phyloP scores from a whole-genome alignment of 2,888 invertebrate genomes.

The Eledone cirrhosa region DNA sequence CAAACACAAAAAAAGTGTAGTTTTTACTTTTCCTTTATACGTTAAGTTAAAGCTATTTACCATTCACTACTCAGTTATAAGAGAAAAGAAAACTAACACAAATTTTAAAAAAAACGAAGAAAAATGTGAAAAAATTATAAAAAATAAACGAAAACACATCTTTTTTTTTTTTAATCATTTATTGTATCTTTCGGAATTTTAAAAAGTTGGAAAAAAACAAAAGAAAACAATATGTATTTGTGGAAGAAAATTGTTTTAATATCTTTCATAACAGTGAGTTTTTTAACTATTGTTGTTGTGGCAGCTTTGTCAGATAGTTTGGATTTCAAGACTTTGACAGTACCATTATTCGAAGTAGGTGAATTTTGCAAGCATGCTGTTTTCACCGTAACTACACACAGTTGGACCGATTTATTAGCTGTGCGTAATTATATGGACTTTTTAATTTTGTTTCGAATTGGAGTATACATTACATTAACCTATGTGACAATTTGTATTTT shows the following conservation, averaged over 20 bases:
- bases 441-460: neutral
- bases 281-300: constrained; percentile 7
- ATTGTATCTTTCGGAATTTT: too few relatives aligned
- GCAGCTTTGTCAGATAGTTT: constrained; percentile 39
- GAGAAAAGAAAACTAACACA: too few relatives aligned
- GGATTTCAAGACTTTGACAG: constrained; percentile 45
- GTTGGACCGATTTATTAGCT: constrained; percentile 15
- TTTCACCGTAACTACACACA: constrained; percentile 35
- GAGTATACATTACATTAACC: neutral
- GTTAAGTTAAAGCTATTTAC: too few relatives aligned
- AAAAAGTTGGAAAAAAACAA: neutral
- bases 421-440: neutral
- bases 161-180: too few relatives aligned
- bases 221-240: neutral
- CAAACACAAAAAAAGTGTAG: too few relatives aligned
- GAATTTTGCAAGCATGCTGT: constrained; percentile 49
- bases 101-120: too few relatives aligned
- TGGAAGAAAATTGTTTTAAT: neutral
- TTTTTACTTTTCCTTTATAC: too few relatives aligned
- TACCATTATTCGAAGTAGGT: constrained; percentile 50
- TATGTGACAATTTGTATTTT: constrained; percentile 31
- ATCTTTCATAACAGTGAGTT: neutral
- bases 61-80: too few relatives aligned
- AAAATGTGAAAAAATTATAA: too few relatives aligned
- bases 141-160: too few relatives aligned